Evolutionary conservation across 2,888 invertebrate genomes (phyloP), one percentile per base, ranked within the genome.

Genomic region (Leucania comma): DNA sequence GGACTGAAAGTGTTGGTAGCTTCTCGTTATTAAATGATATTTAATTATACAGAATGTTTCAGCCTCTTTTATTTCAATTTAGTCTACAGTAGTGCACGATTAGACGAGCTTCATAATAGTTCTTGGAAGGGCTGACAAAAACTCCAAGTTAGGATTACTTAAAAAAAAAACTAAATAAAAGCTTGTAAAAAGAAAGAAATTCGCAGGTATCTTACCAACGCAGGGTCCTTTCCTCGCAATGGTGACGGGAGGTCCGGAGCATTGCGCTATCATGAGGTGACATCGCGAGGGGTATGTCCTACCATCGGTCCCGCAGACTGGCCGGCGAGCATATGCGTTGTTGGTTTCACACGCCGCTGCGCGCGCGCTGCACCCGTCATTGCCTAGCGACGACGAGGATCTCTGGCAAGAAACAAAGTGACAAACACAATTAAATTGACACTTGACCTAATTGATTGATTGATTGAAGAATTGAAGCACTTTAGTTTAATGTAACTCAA

Each of bases 211-310:
- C 92, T 96, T 93, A 97, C 98, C 97, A 91, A 96, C 96, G 90
- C 98, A 98, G 51, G 97, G 96, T 61, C 98, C 98, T 75, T 97
- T 97, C 89, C 97, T 97, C 81, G 97, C 97, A 69, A 98, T 94
- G 67, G 97, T 97, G 59, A 98, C 96, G 70, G 97, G 97, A 86
- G 96, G 96, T n/a, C 97, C 97, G 81, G 97, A 96, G 90, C 99
- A 99, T 89, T 98, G 97, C 35, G 97, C 97, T 82, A 97, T 96
- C 87, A 98, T 96, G 80, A 99, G 96, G 82, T 98, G 97, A 90
- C 99, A 99, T 79, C 97, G 96, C 76, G 97, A 97, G 56, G 97
- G 96, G 94, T 99, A 99, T 35, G 98, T 98, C 80, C 97, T 96
- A 22, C 98, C 98, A 90, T 99, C 98, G 35, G 97, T 97, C 56